Percentiles rank a stretch among this genome's conserved stretches.
These are phyloP conservation scores for Conopomorpha cramerella DNA, from an alignment of 1,140 invertebrate genomes.

Conservation along the genomic window DNA sequence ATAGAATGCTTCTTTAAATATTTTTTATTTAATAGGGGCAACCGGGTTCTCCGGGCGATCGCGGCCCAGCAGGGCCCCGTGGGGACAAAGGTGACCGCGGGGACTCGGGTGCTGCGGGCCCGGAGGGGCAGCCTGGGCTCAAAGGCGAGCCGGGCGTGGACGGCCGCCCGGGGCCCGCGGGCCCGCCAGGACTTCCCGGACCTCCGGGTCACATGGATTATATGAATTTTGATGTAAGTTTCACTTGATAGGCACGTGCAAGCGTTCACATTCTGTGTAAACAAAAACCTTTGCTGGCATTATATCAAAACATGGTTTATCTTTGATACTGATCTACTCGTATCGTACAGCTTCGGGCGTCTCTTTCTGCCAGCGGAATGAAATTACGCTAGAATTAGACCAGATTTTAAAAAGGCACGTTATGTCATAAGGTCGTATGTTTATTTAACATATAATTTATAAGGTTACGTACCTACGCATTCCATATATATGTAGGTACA, in stretches of 20 bases:
- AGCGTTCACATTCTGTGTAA: conserved; percentile 1
- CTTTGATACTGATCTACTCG: too few relatives aligned
- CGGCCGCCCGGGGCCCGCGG: conserved; percentile 72
- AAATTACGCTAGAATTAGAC: too few relatives aligned
- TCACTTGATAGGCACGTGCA: too few relatives aligned
- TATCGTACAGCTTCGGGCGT: too few relatives aligned
- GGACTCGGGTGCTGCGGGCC: conserved; percentile 67
- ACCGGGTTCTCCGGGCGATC: conserved; percentile 75
- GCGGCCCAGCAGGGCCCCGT: conserved; percentile 67
- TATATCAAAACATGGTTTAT: too few relatives aligned
- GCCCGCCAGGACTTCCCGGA: conserved; percentile 75
- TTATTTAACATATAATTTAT: too few relatives aligned
- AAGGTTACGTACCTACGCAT: too few relatives aligned
- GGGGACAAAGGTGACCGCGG: conserved; percentile 74
- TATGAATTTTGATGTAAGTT: conserved; percentile 77
- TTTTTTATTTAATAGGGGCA: conserved; percentile 74
- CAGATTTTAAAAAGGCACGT: too few relatives aligned
- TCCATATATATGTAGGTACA: too few relatives aligned
- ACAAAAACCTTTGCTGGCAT: not conserved
- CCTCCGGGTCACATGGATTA: conserved; percentile 77
- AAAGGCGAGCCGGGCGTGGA: conserved; percentile 81
- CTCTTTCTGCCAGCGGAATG: too few relatives aligned
- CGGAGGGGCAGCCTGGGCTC: conserved; percentile 73
- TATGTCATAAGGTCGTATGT: too few relatives aligned
- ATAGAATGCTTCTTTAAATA: too few relatives aligned